Evolutionary conservation across 2,888 invertebrate genomes (phyloP), one percentile per base, ranked within the genome.

Genomic region (Dicycla oo): DNA sequence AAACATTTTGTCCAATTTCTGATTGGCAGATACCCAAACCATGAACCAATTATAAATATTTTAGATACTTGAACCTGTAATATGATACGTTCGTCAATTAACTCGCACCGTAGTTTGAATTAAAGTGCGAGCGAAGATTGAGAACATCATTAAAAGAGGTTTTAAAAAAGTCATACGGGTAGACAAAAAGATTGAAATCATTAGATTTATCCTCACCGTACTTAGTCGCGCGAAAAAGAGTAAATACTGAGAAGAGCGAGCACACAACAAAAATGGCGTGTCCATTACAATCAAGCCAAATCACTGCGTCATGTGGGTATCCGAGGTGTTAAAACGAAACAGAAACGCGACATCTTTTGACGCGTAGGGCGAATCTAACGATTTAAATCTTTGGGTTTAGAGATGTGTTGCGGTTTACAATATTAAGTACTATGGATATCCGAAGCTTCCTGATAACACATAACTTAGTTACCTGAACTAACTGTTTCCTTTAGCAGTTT

Each of bases 401-500:
- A 49, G 11, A n/a, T 3, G 3, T 20, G 10, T 1, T 15, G 15
- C 43, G 43, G 15, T 43, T 47, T 47, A 47, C 8, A 47, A 20
- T 47, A 54, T 34, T 34, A 13, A 43, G 15, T 34, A 43, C 10
- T 38, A 38, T 23, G n/a, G 38, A 23, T 60, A 6, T 40, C 11
- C 8, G 34, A 23, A 53, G 45, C 4, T 66, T 18, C 6, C 13
- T 26, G 18, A n/a, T 34, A 57, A n/a, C 40, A n/a, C 15, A 38
- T 45, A 62, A 56, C 40, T 63, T 56, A 34, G 54, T 54, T 43
- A 49, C 40, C 26, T 56, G 34, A 43, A 47, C 30, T 8, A 18
- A n/a, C 49, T 43, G 43, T 64, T 26, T 43, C 56, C 11, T n/a
- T 49, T 18, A 38, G n/a, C 30, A 53, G 53, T 72, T 60, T 60